These are phyloP conservation scores for Takifugu rubripes DNA, from an alignment of 2,797 vertebrate genomes.

Conservation along the genomic window DNA sequence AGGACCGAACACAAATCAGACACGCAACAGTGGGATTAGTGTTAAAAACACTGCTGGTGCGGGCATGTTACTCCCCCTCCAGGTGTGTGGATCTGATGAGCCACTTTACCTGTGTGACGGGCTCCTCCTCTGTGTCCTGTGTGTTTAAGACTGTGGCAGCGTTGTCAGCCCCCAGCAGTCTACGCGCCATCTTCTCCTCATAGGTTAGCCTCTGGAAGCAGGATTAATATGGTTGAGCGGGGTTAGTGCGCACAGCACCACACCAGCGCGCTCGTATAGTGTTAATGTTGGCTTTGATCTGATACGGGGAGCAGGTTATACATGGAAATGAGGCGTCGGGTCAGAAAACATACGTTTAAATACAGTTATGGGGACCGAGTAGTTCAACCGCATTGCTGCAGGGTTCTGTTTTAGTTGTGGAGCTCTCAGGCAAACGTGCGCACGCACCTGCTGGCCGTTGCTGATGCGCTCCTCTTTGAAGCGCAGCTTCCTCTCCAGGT, in stretches of 20 bases:
- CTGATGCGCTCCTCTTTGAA: constrained; percentile 96
- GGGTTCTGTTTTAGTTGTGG: constrained; percentile 21
- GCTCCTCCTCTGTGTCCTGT: constrained; percentile 89
- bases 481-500: constrained; percentile 94
- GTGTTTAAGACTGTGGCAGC: constrained; percentile 90
- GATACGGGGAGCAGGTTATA: constrained; percentile 2
- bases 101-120: constrained; percentile 79
- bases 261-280: constrained; percentile 7
- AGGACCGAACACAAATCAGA: constrained; percentile 9
- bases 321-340: constrained; percentile 4
- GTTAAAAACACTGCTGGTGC: not conserved
- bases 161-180: constrained; percentile 92
- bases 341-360: constrained; percentile 14
- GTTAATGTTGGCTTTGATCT: constrained; percentile 26
- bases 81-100: constrained; percentile 26
- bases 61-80: constrained; percentile 9
- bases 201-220: constrained; percentile 92
- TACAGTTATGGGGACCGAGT: not conserved
- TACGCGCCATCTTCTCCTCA: constrained; percentile 98
- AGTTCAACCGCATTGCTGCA: constrained; percentile 3
- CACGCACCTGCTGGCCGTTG: constrained; percentile 84
- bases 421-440: constrained; percentile 15
- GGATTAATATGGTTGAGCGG: constrained; percentile 53
- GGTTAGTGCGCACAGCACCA: constrained; percentile 69
- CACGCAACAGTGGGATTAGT: constrained; percentile 21